Evolutionary conservation across 2,888 invertebrate species (phyloP).

Genomic region (Notodonta dromedarius): DNA sequence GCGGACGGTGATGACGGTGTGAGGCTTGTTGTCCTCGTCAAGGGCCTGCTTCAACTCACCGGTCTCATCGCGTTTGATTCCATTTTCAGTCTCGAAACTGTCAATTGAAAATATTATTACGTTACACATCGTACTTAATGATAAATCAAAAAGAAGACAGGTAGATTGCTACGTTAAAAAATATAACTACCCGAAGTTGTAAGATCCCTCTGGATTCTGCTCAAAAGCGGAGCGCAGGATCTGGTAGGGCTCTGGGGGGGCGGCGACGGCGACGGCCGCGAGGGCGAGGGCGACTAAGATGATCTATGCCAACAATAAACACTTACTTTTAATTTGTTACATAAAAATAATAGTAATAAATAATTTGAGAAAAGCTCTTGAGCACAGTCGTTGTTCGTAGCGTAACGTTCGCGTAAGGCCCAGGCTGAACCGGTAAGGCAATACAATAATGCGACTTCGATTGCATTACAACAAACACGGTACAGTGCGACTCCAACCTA

Average conservation of each 20-base stretch:
- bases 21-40: conserved; percentile 84
- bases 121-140: too few species aligned
- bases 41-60: conserved; percentile 70
- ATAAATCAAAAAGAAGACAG: too few species aligned
- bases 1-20: conserved; percentile 81
- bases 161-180: too few species aligned
- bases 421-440: too few species aligned
- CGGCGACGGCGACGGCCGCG: conserved; percentile 17
- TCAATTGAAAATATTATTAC: neutral
- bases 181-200: neutral
- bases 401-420: too few species aligned
- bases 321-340: neutral
- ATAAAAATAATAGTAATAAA: too few species aligned
- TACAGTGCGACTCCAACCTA: too few species aligned
- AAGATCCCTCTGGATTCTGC: neutral
- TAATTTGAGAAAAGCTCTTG: too few species aligned
- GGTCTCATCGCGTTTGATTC: conserved; percentile 77
- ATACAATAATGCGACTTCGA: too few species aligned
- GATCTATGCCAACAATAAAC: conserved; percentile 41
- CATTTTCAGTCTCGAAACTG: conserved; percentile 81
- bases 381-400: too few species aligned
- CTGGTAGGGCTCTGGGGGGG: conserved; percentile 1
- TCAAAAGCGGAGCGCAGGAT: neutral
- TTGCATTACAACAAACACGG: too few species aligned
- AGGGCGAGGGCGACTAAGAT: conserved; percentile 17